phyloP scores from a whole-genome alignment of 1,140 invertebrate species.

The Sarcophaga bullata region DNA sequence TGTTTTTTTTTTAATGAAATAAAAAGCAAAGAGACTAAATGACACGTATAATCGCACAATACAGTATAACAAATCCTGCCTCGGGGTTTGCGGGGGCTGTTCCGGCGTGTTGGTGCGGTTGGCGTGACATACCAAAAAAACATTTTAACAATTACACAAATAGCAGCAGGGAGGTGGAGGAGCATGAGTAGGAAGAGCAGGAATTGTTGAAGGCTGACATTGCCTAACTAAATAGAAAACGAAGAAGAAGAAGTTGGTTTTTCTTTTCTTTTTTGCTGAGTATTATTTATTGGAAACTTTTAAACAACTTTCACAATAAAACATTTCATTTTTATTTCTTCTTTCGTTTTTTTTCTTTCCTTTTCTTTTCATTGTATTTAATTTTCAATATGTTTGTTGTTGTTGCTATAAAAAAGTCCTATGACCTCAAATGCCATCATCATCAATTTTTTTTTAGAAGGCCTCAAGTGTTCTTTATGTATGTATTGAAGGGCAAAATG shows the following conservation, averaged over 20 bases:
- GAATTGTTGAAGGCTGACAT: too few relatives aligned
- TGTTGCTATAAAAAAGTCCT: background rate
- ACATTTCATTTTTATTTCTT: too few relatives aligned
- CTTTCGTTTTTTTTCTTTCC: background rate
- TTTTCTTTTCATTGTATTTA: background rate
- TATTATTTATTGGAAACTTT: background rate
- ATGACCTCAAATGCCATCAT: slow-evolving; percentile 2
- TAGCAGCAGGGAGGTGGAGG: background rate
- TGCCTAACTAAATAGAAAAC: too few relatives aligned
- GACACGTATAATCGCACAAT: slow-evolving; percentile 6
- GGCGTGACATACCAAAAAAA: background rate
- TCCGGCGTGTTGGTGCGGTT: too few relatives aligned
- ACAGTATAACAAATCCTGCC: background rate
- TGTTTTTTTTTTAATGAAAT: too few relatives aligned
- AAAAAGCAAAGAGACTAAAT: background rate
- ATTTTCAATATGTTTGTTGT: background rate
- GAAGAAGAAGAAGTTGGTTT: too few relatives aligned
- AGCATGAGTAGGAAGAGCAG: too few relatives aligned
- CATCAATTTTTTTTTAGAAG: background rate
- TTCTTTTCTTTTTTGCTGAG: too few relatives aligned
- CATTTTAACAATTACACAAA: background rate
- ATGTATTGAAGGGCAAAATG: background rate
- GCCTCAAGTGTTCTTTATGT: background rate
- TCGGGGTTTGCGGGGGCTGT: too few relatives aligned
- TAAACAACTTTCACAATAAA: background rate